A percentile compares a stretch with the other conserved stretches of the same genome.
Conservation (phyloP, 2,888 invertebrate genomes). For the Tenthredo livida region DNA sequence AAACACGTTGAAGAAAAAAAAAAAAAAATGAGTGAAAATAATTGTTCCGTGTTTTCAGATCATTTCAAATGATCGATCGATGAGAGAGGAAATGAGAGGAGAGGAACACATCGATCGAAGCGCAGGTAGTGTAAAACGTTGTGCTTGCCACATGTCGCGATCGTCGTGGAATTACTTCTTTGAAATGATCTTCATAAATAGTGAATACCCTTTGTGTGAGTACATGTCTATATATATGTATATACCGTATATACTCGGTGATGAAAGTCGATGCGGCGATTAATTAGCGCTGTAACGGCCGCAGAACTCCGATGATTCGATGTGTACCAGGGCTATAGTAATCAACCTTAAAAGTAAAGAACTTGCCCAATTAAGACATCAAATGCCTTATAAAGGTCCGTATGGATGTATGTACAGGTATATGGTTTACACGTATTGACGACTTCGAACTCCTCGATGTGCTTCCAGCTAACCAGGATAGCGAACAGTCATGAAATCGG, state of each 20-base stretch:
- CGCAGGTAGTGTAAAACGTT: neutral
- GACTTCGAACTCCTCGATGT: neutral
- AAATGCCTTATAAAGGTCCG: conserved; percentile 65
- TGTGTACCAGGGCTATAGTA: conserved; percentile 19
- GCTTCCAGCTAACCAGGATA: neutral
- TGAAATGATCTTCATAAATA: conserved; percentile 52
- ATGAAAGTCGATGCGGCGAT: conserved; percentile 38
- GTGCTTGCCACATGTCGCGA: conserved; percentile 53
- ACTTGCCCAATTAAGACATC: conserved; percentile 75
- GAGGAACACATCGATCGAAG: neutral
- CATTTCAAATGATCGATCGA: neutral
- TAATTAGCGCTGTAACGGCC: conserved; percentile 51
- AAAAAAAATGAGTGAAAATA: too few species aligned
- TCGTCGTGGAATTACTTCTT: conserved; percentile 20
- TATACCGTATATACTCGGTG: neutral
- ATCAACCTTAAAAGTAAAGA: conserved; percentile 55
- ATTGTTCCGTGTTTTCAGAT: neutral
- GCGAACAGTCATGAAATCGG: neutral
- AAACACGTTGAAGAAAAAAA: neutral
- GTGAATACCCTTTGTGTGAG: conserved; percentile 31
- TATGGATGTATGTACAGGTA: neutral
- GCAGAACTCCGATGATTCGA: neutral
- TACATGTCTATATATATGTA: neutral
- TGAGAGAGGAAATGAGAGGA: neutral
- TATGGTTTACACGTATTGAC: neutral